Base-by-base conservation (phyloP, 2,888 invertebrate species). In the Meta bourneti region DNA sequence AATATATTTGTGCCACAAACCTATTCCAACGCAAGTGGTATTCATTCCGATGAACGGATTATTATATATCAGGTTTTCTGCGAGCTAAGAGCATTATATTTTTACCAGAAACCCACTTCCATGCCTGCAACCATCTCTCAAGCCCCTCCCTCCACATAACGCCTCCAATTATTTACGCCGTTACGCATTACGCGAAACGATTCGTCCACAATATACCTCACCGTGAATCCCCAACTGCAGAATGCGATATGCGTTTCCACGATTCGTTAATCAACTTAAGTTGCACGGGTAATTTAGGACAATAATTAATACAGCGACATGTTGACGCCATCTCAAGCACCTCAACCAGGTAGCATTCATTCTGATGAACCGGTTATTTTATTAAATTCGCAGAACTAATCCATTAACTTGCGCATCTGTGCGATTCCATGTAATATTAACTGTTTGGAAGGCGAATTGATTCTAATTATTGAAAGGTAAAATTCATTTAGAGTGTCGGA, bases 261-360 rank as follows among this genome's bases (percentile, higher is more conserved):
- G 78, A 79, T 72, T 79, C 79, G 80, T 72, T 87, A 78, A 71
- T 79, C 80, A 87, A 87, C 79, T 80, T 87, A 87, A 72, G 80
- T 87, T 80, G 54, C 87, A 80, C 54, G 80, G 79, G 79, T 52
- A 87, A 87, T 87, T 87, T 80, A 72, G 72, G 13, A 34, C 61
- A 80, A 87, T 87, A 87, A 87, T 87, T 87, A 87, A 87, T 87
- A 34, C 48, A 71, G 20, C n/a, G 87, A 87, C 79, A 72, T 87
- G 80, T 79, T 71, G 80, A 80, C 72, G 79, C 72, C 20, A 34
- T 80, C 54, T 34, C 8, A 78, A 70, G 52, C 20, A 16, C 72
- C 54, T 34, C 8, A 78, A 70, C n/a, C 86, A 86, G 74, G 78
- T 70, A 87, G 7, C 72, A 49, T 48, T 52, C 72, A 80, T 34